phyloP scores from a whole-genome alignment of 2,113 vertebrate species.

The Cynoglossus semilaevis region DNA sequence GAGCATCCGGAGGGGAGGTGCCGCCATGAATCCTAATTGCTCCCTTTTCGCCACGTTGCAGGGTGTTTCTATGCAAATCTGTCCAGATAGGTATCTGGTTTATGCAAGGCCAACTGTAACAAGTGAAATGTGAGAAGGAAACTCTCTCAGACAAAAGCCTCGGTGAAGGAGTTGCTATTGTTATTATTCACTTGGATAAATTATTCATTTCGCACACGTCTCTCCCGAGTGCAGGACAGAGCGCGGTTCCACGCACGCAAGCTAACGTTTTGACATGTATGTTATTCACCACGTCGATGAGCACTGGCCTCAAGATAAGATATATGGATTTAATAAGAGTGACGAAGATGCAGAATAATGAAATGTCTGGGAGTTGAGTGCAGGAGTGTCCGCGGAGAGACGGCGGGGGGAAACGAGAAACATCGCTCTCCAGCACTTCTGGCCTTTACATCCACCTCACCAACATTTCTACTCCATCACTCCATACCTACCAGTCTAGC shows the following conservation, averaged over 20 bases:
- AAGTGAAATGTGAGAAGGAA: constrained; percentile 55
- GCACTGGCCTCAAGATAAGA: constrained; percentile 56
- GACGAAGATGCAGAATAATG: constrained; percentile 67
- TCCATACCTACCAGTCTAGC: not conserved
- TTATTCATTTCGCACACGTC: constrained; percentile 70
- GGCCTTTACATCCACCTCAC: constrained; percentile 9
- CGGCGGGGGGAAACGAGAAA: constrained; percentile 8
- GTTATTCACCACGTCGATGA: constrained; percentile 46
- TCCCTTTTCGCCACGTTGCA: constrained; percentile 63
- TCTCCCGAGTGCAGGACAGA: constrained; percentile 56
- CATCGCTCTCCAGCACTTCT: constrained; percentile 33
- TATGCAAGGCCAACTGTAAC: constrained; percentile 62
- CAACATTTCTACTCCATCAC: constrained; percentile 11
- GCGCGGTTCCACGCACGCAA: constrained; percentile 32
- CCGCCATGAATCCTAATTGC: constrained; percentile 75
- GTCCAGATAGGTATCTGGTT: constrained; percentile 62
- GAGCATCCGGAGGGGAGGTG: constrained; percentile 64
- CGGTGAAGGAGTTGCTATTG: constrained; percentile 43
- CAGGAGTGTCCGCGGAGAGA: constrained; percentile 32
- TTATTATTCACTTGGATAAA: constrained; percentile 70
- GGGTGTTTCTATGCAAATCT: constrained; percentile 76
- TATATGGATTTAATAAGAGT: constrained; percentile 72
- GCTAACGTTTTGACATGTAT: constrained; percentile 64
- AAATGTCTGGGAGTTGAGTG: constrained; percentile 49
- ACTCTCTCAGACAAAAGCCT: constrained; percentile 64